Evolutionary conservation across 2,888 invertebrate species (phyloP), one percentile per base, ranked within the genome.

Genomic region (Lamproptera curius): DNA sequence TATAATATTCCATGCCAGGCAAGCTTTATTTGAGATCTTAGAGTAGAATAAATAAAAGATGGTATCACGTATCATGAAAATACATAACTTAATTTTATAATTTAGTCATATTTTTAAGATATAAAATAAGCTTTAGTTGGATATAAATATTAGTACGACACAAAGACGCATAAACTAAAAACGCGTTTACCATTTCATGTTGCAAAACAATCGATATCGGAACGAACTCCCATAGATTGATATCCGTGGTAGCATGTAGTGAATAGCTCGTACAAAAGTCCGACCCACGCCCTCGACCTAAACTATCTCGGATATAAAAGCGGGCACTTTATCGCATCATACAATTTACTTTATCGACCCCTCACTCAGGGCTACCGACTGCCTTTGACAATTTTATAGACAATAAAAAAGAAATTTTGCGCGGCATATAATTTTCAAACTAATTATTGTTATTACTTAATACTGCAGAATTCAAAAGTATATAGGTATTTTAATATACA

Each of bases 321-420:
- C 33, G 33, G 33, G 33, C 34, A 14, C 16, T 42, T 34, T 42
- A 42, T 42, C 42, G 42, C 34, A 6, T 20, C 33, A 34, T 37
- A 44, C 43, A 50, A 50, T 43, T 43, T 43, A 11, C 36, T 35
- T 36, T 43, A 52, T 53, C 47, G 46, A 49, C 15, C 39, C 11
- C 26, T 15, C 28, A 14, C 14, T 11, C 16, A 40, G 40, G 40
- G 40, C 11, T 44, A 26, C 34, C 44, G 14, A 28, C 20, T 2
- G 2, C n/a, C 13, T 31, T 31, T n/a, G 28, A 10, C n/a, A 28
- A n/a, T 28, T 28, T 28, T 23, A 8, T 4, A 23, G 8, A 23
- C 8, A 23, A 23, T 6, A 23, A 23, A 23, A 23, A 23, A 6
- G 5, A 4, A 23, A 23, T 6, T 6, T 23, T 4, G n/a, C n/a